Evolutionary conservation across 2,113 vertebrate species (phyloP), one percentile per base, ranked within the genome.

Genomic region (Cromileptes altivelis): DNA sequence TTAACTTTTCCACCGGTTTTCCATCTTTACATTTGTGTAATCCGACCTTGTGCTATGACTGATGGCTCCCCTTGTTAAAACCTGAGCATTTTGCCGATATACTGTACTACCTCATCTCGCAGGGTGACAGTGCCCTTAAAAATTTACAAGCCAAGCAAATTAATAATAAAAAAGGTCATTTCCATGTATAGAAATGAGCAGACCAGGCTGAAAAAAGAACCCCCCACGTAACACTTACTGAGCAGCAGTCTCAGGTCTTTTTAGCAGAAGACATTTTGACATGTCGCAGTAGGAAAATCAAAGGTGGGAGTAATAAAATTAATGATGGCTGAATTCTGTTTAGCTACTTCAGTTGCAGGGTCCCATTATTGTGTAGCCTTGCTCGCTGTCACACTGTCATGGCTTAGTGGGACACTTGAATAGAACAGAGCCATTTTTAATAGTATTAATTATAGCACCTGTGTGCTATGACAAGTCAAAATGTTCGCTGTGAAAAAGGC

Each of bases 21-120:
- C 15, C 23, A 37, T 73, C 64, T 73, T 80, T 58, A 62, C 56
- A 62, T 82, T 79, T 4, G 71, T 33, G 6, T 53, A 49, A 65
- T 37, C 13, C 13, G 40, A 18, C 47, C 27, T 65, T 30, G 49
- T 60, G 30, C 75, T 52, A 30, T 21, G 23, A 27, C 67, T 70
- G 14, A 50, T 19, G 70, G 87, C 70, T 75, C 73, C 73, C 74
- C 60, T 75, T 63, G 64, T 78, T 72, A 82, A 62, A 73, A 61
- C 64, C 40, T 18, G 6, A 69, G 30, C 63, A 95, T 53, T 95
- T 95, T 88, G 96, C 96, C 94, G 96, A 94, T 92, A 96, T 95
- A 79, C 50, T 80, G 27, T 83, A 95, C 97, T 98, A 97, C 97
- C 97, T 97, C 97, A 97, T 85, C 95, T 96, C 92, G 91, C 95